These are phyloP conservation scores for Zaprionus camerounensis DNA, from an alignment of 1,140 invertebrate species.

Conservation along the genomic window DNA sequence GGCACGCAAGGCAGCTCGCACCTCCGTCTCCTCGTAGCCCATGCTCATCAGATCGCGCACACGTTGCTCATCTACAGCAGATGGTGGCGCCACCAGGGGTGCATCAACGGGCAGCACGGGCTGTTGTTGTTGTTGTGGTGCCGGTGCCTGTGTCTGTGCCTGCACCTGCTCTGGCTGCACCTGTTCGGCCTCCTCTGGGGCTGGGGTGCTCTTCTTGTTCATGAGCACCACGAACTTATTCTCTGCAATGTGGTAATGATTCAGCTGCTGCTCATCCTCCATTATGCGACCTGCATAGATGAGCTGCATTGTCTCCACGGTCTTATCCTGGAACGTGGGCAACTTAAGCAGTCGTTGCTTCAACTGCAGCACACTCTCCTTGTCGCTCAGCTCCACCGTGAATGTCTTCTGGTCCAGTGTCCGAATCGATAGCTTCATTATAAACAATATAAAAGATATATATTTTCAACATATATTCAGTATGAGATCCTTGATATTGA, in stretches of 20 bases:
- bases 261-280: constrained; percentile 56
- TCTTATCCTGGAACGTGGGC: constrained; percentile 43
- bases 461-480: background rate
- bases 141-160: background rate
- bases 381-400: constrained; percentile 55
- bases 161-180: background rate
- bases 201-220: constrained; percentile 43
- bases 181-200: constrained; percentile 1
- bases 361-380: constrained; percentile 57
- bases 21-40: constrained; percentile 71
- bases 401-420: constrained; percentile 68
- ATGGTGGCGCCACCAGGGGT: constrained; percentile 7
- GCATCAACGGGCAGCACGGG: background rate
- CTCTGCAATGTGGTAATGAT: constrained; percentile 60
- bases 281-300: constrained; percentile 74
- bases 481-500: background rate
- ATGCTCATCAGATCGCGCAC: constrained; percentile 63
- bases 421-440: constrained; percentile 72
- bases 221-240: constrained; percentile 70
- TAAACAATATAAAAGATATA: background rate
- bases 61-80: constrained; percentile 46
- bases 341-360: constrained; percentile 51
- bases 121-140: background rate
- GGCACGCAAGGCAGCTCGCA: constrained; percentile 65
- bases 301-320: constrained; percentile 60